Evolutionary conservation across 2,888 invertebrate genomes (phyloP), one percentile per base, ranked within the genome.

Genomic region (Ptycholaimellus sp.): DNA sequence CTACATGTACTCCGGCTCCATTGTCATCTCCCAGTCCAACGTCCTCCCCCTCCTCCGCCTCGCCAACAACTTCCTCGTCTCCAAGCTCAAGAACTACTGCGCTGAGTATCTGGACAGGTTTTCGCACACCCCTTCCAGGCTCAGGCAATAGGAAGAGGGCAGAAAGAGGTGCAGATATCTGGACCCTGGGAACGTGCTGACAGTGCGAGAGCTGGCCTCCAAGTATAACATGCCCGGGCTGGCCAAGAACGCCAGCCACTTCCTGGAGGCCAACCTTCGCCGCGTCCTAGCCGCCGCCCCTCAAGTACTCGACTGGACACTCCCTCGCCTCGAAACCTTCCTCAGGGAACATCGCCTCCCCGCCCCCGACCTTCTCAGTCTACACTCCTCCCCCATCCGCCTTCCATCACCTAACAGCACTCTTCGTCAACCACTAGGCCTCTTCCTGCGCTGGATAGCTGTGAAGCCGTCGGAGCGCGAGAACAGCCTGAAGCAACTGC

Each of bases 1-100:
- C 52, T 73, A 70, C 51, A 70, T 72, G 65, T 73, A 72, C 54
- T 70, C 71, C 23, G 72, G 72, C 5, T 64, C 62, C 46, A 66
- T 69, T 6, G 65, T 66, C 9, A 68, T 72, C 37, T 66, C 69
- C 47, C 65, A 68, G 46, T 61, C 63, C 22, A 70, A 68, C 53
- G 70, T 72, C 22, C 64, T 67, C 36, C 71, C 72, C 55, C 54
- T 72, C 33, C 56, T 72, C 30, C 61, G 68, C 44, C 56, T 72
- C 37, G 67, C 72, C 13, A 70, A 71, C 56, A 69, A 70, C 53
- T 70, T 72, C 54, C 60, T 71, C 49, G 65, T 72, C 40, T 42
- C 49, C 9, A 51, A 56, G 21, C 56, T 73, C 44, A 70, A 71
- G 50, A 60, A 59, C 43, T 69, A 71, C 51, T 72, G 72, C 60